Evolutionary conservation across 2,113 vertebrate genomes (phyloP), one percentile per base, ranked within the genome.

Genomic region (Zingel zingel): DNA sequence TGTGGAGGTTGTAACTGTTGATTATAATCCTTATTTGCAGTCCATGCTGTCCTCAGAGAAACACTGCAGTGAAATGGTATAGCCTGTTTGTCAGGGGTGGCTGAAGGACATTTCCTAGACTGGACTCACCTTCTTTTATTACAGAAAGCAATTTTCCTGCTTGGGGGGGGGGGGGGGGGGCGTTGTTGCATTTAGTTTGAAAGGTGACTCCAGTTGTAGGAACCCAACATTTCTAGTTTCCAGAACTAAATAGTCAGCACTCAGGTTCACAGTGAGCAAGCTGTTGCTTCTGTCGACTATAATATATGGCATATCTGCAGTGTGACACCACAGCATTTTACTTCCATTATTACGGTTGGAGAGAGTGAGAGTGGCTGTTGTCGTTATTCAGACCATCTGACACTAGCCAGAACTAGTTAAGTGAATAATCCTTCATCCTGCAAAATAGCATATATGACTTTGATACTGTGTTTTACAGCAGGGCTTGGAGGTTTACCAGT

Each of bases 101-200:
- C 63, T 79, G 81, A 74, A 90, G 84, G 87, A 78, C 85, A 59
- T 86, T 82, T 90, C 64, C 68, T 21, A 47, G 14, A 71, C 58
- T 30, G 6, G 9, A 81, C 59, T 70, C 0, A 1, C 19, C 30
- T 45, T 70, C 73, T 69, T 68, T 71, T 77, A 56, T 73, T 67
- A 89, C 84, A 64, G 79, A 82, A 90, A 90, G 79, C 74, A 85
- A 91, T 91, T 89, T 86, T 51, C 54, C 61, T 66, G 63, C 73
- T 73, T 81, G 36, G 36, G 72, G n/a, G n/a, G n/a, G n/a, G n/a
- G n/a, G n/a, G n/a, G n/a, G n/a, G 58, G 59, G 62, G 72, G 69
- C 23, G 39, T 25, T 81, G 82, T 64, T 66, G 7, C 67, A 51
- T 79, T 86, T 78, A 36, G 62, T 86, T 78, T 74, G 79, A 86